phyloP scores from a whole-genome alignment of 1,140 invertebrate species.

The Drosophila willistoni region DNA sequence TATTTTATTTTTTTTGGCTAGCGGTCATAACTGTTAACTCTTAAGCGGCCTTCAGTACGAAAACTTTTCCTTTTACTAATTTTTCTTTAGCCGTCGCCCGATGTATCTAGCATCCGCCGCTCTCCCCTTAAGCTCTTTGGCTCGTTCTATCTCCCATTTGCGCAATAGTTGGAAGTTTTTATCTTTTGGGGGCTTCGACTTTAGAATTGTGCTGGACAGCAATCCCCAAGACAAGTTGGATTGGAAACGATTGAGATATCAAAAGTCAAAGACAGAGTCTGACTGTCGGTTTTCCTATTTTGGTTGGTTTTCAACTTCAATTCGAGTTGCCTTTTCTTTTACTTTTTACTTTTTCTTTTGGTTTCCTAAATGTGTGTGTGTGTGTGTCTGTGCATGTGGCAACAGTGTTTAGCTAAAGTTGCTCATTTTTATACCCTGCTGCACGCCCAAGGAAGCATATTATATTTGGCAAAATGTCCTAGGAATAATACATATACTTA shows the following conservation, averaged over 20 bases:
- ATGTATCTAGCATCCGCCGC: slow-evolving; percentile 22
- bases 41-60: slow-evolving; percentile 54
- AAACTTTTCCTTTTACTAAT: slow-evolving; percentile 53
- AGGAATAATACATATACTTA: too few species aligned
- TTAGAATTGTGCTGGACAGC: slow-evolving; percentile 26
- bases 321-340: background rate
- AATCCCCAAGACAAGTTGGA: slow-evolving; percentile 32
- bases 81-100: slow-evolving; percentile 15
- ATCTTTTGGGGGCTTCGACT: slow-evolving; percentile 28
- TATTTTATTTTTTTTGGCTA: background rate
- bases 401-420: slow-evolving; percentile 6
- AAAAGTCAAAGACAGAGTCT: slow-evolving; percentile 22
- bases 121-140: background rate
- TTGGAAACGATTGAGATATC: slow-evolving; percentile 40
- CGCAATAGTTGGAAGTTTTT: slow-evolving; percentile 17
- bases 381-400: slow-evolving; percentile 6
- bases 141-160: background rate
- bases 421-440: background rate
- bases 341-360: background rate
- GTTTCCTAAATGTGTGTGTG: background rate
- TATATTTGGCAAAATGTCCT: background rate
- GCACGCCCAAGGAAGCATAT: background rate
- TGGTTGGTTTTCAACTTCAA: slow-evolving; percentile 18
- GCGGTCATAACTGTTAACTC: slow-evolving; percentile 69
- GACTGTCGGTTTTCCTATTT: background rate